Conservation (phyloP, 2,888 invertebrate genomes). For the Sarcophaga subvicina region DNA sequence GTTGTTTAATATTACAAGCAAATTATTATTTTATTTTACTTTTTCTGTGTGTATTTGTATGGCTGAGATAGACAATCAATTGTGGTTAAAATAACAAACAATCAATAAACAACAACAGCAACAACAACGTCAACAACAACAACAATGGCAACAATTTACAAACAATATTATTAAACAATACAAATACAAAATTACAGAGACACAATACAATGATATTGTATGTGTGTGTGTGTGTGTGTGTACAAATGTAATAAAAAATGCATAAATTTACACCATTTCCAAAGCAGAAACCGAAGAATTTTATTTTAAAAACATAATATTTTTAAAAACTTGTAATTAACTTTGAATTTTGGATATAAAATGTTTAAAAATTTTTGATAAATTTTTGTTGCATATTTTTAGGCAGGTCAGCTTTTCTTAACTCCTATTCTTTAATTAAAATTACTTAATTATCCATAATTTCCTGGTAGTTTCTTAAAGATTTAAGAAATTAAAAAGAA, state of each 20-base stretch:
- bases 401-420: too few species aligned
- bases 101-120: slow-evolving; percentile 65
- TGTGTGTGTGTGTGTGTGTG: background rate
- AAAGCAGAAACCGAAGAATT: background rate
- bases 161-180: background rate
- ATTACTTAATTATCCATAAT: too few species aligned
- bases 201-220: background rate
- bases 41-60: too few species aligned
- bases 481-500: too few species aligned
- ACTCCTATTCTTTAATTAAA: too few species aligned
- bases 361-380: too few species aligned
- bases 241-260: background rate
- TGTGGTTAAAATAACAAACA: slow-evolving; percentile 74
- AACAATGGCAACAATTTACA: background rate
- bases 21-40: too few species aligned
- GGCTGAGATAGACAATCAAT: slow-evolving; percentile 69
- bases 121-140: slow-evolving; percentile 32
- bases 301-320: too few species aligned
- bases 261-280: background rate
- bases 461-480: too few species aligned
- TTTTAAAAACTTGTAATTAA: too few species aligned
- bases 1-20: background rate
- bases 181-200: background rate
- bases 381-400: too few species aligned
- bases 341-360: too few species aligned